Evolutionary conservation across 2,113 vertebrate genomes (phyloP), one percentile per base, ranked within the genome.

Genomic region (Pavo muticus): DNA sequence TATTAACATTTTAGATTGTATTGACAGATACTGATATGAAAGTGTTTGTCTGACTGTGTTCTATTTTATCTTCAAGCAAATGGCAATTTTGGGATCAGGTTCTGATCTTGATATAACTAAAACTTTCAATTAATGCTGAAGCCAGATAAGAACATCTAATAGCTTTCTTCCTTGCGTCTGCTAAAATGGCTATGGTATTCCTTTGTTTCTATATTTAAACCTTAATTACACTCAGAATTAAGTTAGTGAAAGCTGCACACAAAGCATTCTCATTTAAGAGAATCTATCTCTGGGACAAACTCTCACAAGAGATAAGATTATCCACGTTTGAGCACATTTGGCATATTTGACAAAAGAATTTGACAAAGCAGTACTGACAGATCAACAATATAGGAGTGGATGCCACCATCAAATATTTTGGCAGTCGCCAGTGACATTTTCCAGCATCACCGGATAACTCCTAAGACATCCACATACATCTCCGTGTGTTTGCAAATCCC

Each of bases 201-300:
- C 32, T 94, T 95, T 95, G 83, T 93, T 96, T 96, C 94, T 95
- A 94, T 94, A 90, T 95, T 95, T 96, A 96, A 96, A 92, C 57
- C 71, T 68, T 91, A 93, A 93, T 96, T 93, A 88, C n/a, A 63
- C 29, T 84, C 64, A 71, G 73, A 94, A 96, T 84, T 96, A 80
- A 90, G 39, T 68, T 75, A 88, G 56, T 47, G 61, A 84, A 94
- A 95, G 79, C 39, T 94, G 61, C 86, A 91, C 56, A 88, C 42
- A 83, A 91, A 95, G 76, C 42, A 50, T 44, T 93, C 75, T 67
- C 40, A 77, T 88, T 83, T 74, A 70, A 93, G 78, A 68, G 60
- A 67, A 80, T 42, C 17, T 91, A 23, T 83, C 47, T 70, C 63
- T 74, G 27, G 60, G 85, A 73, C 76, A 83, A 93, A 88, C 4